phyloP scores from a whole-genome alignment of 2,888 invertebrate species.

The Agrotis clavis region DNA sequence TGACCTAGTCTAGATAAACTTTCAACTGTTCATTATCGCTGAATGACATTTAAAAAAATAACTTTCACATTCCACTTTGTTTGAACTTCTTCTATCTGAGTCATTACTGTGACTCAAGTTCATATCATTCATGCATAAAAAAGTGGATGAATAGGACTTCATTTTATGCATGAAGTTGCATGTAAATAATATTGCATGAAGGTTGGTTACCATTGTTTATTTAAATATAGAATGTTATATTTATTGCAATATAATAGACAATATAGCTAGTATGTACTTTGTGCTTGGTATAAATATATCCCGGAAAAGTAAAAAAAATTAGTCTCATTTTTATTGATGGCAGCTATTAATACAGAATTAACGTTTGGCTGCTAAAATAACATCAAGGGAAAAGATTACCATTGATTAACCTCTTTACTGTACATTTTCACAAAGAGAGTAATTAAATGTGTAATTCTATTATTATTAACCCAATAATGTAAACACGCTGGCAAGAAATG shows the following conservation, averaged over 20 bases:
- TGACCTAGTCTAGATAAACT: constrained; percentile 33
- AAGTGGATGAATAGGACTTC: constrained; percentile 19
- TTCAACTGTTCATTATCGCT: constrained; percentile 36
- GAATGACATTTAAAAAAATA: constrained; percentile 26
- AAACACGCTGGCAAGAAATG: not conserved
- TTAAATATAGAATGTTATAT: not conserved
- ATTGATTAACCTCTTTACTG: too few species aligned
- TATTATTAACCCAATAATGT: not conserved
- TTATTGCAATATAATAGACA: too few species aligned
- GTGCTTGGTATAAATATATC: too few species aligned
- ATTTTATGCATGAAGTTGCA: not conserved
- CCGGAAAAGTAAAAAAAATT: too few species aligned
- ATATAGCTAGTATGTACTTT: not conserved
- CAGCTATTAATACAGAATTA: too few species aligned
- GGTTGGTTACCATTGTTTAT: not conserved
- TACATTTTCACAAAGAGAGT: too few species aligned
- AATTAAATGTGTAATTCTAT: too few species aligned
- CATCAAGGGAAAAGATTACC: too few species aligned
- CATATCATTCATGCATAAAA: constrained; percentile 19
- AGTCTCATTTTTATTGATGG: too few species aligned
- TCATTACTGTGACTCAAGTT: constrained; percentile 50
- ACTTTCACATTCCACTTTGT: constrained; percentile 40
- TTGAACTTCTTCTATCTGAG: constrained; percentile 35
- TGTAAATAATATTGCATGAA: constrained; percentile 3
- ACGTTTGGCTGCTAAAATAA: too few species aligned